Conservation (phyloP, 2,797 vertebrate genomes). For the Acanthurus lineatus region DNA sequence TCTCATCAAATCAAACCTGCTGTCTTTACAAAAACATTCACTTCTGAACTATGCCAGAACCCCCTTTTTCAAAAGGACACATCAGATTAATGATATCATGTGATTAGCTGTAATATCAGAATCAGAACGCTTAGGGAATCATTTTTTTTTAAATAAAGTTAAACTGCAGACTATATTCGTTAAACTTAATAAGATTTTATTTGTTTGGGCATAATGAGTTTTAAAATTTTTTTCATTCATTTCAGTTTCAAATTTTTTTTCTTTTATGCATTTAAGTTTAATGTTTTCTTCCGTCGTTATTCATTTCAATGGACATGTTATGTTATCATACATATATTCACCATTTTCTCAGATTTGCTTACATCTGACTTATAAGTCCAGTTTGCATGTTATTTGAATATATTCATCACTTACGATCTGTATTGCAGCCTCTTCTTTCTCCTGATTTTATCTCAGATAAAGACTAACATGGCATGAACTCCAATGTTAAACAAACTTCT, state of each 20-base stretch:
- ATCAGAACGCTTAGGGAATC: background rate
- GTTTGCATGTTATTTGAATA: slow-evolving; percentile 29
- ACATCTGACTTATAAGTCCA: slow-evolving; percentile 7
- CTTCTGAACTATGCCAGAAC: background rate
- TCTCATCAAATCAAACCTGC: background rate
- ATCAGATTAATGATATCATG: background rate
- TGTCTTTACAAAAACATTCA: slow-evolving; percentile 20
- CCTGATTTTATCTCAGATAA: background rate
- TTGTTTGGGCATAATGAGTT: slow-evolving; percentile 8
- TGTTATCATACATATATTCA: slow-evolving; percentile 1
- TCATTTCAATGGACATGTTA: background rate
- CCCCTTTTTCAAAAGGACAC: background rate
- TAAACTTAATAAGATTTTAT: slow-evolving; percentile 11
- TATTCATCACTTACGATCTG: background rate
- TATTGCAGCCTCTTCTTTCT: slow-evolving; percentile 8
- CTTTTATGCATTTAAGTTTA: background rate
- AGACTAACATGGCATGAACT: slow-evolving; percentile 9
- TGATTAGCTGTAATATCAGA: slow-evolving; percentile 16
- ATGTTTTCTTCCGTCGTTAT: background rate
- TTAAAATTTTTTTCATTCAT: background rate
- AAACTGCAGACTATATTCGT: background rate
- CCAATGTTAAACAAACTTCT: background rate
- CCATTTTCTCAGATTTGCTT: slow-evolving; percentile 10
- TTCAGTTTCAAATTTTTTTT: background rate
- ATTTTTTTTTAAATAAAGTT: background rate